phyloP scores from a whole-genome alignment of 2,888 invertebrate species.

The Amorpha juglandis region DNA sequence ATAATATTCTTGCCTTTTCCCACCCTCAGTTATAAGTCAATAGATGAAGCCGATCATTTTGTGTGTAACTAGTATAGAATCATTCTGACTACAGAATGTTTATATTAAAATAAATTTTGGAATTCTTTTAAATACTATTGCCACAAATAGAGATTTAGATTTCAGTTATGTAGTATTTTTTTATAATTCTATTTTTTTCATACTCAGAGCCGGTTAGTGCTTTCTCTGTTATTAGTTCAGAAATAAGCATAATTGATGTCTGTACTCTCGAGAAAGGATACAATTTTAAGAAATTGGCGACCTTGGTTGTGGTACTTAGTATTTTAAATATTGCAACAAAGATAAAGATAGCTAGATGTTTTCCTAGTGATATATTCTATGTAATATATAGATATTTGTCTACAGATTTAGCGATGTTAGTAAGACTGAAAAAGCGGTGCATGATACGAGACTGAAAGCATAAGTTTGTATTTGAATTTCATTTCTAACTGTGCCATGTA shows the following conservation, averaged over 20 bases:
- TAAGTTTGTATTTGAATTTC: constrained; percentile 7
- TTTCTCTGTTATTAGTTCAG: too few species aligned
- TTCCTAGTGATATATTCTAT: constrained; percentile 13
- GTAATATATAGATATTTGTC: neutral
- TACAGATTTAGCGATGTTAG: constrained; percentile 25
- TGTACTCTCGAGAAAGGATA: too few species aligned
- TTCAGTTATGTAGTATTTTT: too few species aligned
- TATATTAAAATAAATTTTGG: too few species aligned
- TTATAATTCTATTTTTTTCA: too few species aligned
- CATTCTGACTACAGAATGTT: too few species aligned
- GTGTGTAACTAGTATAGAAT: too few species aligned
- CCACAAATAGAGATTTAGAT: too few species aligned
- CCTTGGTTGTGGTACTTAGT: neutral
- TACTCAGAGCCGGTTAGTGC: too few species aligned
- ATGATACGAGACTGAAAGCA: constrained; percentile 26
- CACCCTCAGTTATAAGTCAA: neutral
- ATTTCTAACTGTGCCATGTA: constrained; percentile 17
- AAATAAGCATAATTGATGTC: too few species aligned
- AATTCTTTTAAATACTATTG: too few species aligned
- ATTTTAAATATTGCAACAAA: neutral
- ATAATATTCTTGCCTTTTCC: neutral
- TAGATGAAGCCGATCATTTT: neutral
- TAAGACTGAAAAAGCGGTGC: constrained; percentile 26
- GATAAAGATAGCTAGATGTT: neutral
- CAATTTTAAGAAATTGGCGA: too few species aligned